Evolutionary conservation across 2,113 vertebrate genomes (phyloP).

Genomic region (Tenrec ecaudatus): DNA sequence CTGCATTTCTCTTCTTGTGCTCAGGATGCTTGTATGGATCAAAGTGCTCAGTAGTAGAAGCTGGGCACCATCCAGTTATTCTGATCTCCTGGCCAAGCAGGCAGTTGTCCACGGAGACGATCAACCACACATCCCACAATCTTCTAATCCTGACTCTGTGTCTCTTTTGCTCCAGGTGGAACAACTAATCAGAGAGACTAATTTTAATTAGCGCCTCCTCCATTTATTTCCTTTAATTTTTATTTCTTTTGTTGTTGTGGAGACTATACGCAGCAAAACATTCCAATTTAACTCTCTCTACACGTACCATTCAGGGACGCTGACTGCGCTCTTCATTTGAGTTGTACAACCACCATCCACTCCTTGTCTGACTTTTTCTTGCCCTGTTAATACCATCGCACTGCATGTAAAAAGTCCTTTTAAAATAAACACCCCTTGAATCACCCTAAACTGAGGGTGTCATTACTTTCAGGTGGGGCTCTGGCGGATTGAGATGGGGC

Average conservation of each 20-base stretch:
- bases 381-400: too few species aligned
- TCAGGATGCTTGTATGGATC: not conserved
- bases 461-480: not conserved
- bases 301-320: too few species aligned
- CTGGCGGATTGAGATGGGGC: not conserved
- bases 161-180: not conserved
- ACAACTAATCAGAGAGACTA: not conserved
- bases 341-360: too few species aligned
- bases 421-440: not conserved
- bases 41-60: not conserved
- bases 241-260: too few species aligned
- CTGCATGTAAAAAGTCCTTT: not conserved
- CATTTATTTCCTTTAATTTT: not conserved
- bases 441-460: not conserved
- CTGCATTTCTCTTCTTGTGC: not conserved
- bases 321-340: too few species aligned
- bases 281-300: too few species aligned
- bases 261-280: too few species aligned
- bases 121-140: not conserved
- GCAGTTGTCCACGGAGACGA: not conserved
- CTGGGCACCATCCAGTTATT: not conserved
- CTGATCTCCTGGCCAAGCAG: not conserved
- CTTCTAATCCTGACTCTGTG: not conserved
- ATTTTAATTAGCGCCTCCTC: not conserved
- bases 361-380: too few species aligned